A percentile compares a stretch with the other conserved stretches of the same genome.
Evolutionary conservation across 2,888 invertebrate species (phyloP).

Genomic region (Romanomermis culicivorax): DNA sequence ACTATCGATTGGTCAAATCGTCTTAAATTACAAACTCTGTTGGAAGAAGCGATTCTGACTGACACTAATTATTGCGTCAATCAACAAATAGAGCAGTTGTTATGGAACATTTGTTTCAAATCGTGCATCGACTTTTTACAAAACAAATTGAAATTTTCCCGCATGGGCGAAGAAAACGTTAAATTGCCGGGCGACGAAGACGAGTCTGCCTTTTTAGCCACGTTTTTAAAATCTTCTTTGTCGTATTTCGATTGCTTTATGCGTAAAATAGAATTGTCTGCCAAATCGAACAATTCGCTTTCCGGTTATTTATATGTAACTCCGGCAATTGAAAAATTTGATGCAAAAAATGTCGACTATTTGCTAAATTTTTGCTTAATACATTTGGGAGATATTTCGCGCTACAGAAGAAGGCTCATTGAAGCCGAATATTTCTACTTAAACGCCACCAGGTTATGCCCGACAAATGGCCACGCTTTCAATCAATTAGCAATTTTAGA

Average conservation of each 20-base stretch:
- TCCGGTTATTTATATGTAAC: background rate
- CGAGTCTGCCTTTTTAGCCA: constrained; percentile 4
- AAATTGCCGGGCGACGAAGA: background rate
- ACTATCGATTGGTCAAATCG: background rate
- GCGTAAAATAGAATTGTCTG: background rate
- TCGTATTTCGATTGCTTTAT: background rate
- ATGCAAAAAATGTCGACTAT: constrained; percentile 3
- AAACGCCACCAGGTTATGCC: background rate
- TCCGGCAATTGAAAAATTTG: background rate
- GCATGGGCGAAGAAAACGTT: constrained; percentile 1
- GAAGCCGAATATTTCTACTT: constrained; percentile 8
- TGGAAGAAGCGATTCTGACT: background rate
- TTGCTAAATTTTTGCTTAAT: constrained; percentile 7
- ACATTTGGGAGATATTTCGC: constrained; percentile 10
- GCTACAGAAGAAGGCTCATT: constrained; percentile 1
- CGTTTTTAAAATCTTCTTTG: constrained; percentile 1
- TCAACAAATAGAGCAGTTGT: constrained; percentile 1
- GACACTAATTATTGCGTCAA: background rate
- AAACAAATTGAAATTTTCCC: background rate
- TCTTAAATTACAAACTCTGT: background rate
- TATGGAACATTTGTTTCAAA: constrained; percentile 10
- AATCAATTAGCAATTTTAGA: constrained; percentile 10
- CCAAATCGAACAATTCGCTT: background rate
- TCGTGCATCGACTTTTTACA: constrained; percentile 6
- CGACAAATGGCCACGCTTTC: constrained; percentile 8